Conservation (phyloP, 2,888 invertebrate genomes). For the Lycia hirtaria region DNA sequence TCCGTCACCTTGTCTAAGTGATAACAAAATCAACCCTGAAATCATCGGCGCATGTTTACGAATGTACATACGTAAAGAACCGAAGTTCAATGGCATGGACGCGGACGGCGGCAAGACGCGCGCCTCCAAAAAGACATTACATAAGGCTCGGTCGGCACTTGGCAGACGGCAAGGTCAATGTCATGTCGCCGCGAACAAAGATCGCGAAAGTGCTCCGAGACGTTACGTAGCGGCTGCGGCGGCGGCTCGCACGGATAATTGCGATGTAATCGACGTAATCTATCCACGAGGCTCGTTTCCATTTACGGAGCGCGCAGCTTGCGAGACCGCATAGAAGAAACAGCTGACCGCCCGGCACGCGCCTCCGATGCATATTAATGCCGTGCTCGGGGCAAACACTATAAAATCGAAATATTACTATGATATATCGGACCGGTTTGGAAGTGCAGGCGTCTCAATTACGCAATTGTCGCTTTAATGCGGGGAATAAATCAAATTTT, state of each 20-base stretch:
- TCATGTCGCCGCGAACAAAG: conserved; percentile 79
- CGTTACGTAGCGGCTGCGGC: conserved; percentile 64
- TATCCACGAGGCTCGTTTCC: conserved; percentile 79
- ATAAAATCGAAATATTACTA: conserved; percentile 76
- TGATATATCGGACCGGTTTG: conserved; percentile 70
- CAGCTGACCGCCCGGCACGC: conserved; percentile 83
- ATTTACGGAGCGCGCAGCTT: conserved; percentile 81
- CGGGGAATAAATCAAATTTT: conserved; percentile 60
- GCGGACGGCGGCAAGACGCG: conserved; percentile 59
- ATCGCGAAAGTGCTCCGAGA: conserved; percentile 79
- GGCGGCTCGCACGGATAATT: conserved; percentile 73
- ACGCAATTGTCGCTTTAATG: conserved; percentile 63
- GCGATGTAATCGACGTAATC: conserved; percentile 83
- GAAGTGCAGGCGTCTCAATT: conserved; percentile 71
- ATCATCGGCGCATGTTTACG: conserved; percentile 57
- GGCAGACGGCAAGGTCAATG: conserved; percentile 73
- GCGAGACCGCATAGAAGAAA: conserved; percentile 78
- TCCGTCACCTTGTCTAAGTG: conserved; percentile 45
- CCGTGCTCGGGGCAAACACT: conserved; percentile 69
- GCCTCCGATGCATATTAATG: conserved; percentile 81
- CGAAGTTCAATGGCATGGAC: conserved; percentile 70
- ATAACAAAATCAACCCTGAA: conserved; percentile 53
- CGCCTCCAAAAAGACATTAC: conserved; percentile 60
- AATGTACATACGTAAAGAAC: conserved; percentile 52
- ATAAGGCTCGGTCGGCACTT: conserved; percentile 60